phyloP scores from a whole-genome alignment of 1,140 invertebrate genomes.

The Oedothorax gibbosus region DNA sequence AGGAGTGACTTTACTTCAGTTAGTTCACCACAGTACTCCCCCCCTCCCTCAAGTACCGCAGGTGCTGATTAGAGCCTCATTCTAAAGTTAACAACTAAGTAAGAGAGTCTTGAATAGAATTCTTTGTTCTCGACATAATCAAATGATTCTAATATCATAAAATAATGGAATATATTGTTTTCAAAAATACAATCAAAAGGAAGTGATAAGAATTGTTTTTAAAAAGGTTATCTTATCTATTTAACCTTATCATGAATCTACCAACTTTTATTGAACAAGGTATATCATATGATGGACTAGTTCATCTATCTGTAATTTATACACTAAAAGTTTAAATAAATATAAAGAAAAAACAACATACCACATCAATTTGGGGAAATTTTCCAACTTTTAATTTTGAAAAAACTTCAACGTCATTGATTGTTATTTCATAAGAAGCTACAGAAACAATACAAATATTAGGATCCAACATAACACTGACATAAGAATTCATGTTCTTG shows the following conservation, averaged over 20 bases:
- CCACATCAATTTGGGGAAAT: slow-evolving; percentile 34
- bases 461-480: too few relatives aligned
- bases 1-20: too few relatives aligned
- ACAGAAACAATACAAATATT: not conserved
- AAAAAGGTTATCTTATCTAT: not conserved
- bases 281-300: not conserved
- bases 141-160: too few relatives aligned
- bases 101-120: too few relatives aligned
- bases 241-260: not conserved
- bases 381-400: slow-evolving; percentile 37
- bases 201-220: not conserved
- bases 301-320: not conserved
- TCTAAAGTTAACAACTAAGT: too few relatives aligned
- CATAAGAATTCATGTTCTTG: too few relatives aligned
- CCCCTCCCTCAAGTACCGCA: too few relatives aligned
- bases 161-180: too few relatives aligned
- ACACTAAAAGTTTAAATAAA: not conserved
- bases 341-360: not conserved
- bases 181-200: not conserved
- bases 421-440: slow-evolving; percentile 43
- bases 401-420: slow-evolving; percentile 48
- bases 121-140: too few relatives aligned
- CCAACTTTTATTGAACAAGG: not conserved
- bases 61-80: too few relatives aligned
- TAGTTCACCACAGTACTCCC: too few relatives aligned